Conservation (phyloP, 2,113 vertebrate genomes). For the Ovis aries region ARS-UI_Ramb_v3.0 NC_056059.1:24359001-24359500, state of each 20-base stretch:
- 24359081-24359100: background rate
- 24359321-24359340: background rate
- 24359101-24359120: background rate
- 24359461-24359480: background rate
- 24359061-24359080: background rate
- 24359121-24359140: background rate
- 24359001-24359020: background rate
- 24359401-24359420: slow-evolving; percentile 28
- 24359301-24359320: background rate
- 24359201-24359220: rapidly evolving
- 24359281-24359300: background rate
- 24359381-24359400: background rate
- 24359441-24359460: background rate
- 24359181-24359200: background rate
- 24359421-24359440: background rate
- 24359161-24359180: background rate
- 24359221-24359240: background rate
- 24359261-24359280: background rate
- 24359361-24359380: background rate
- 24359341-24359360: background rate
- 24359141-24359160: background rate
- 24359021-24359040: background rate
- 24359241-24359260: background rate
- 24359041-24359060: background rate
- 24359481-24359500: background rate